Percentiles rank a stretch among this genome's conserved stretches.
Evolutionary conservation across 2,113 vertebrate genomes (phyloP).

Genomic region (Eleginops maclovinus): DNA sequence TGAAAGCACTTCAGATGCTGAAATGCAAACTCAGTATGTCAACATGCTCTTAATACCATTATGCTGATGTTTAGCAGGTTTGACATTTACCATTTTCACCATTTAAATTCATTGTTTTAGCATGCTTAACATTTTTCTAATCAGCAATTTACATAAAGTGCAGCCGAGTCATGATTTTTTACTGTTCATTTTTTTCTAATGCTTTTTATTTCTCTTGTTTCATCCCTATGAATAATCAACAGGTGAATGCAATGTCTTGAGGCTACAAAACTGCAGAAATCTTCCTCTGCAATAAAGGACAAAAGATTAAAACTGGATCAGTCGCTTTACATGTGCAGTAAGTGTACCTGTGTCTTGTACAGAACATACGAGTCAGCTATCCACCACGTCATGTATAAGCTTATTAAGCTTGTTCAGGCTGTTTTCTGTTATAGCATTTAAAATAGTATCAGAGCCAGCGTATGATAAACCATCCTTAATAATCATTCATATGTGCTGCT

Average conservation of each 20-base stretch:
- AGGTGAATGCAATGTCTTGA: conserved; percentile 7
- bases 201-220: conserved; percentile 3
- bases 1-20: too few relatives aligned
- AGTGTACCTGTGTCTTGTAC: background rate
- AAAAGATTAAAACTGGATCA: background rate
- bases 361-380: background rate
- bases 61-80: background rate
- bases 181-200: background rate
- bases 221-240: background rate
- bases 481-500: conserved; percentile 56
- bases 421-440: conserved; percentile 11
- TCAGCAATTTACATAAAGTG: too few relatives aligned
- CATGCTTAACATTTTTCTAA: background rate
- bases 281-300: background rate
- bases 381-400: background rate
- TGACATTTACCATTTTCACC: background rate
- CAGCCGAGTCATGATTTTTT: background rate
- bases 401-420: conserved; percentile 19
- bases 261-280: background rate
- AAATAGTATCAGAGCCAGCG: conserved; percentile 12
- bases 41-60: background rate
- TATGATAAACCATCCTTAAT: conserved; percentile 38
- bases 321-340: background rate
- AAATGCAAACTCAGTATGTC: too few relatives aligned
- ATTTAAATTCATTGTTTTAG: background rate